Base-by-base conservation (phyloP, 1,140 invertebrate species). In the Phymastichus coffea region DNA sequence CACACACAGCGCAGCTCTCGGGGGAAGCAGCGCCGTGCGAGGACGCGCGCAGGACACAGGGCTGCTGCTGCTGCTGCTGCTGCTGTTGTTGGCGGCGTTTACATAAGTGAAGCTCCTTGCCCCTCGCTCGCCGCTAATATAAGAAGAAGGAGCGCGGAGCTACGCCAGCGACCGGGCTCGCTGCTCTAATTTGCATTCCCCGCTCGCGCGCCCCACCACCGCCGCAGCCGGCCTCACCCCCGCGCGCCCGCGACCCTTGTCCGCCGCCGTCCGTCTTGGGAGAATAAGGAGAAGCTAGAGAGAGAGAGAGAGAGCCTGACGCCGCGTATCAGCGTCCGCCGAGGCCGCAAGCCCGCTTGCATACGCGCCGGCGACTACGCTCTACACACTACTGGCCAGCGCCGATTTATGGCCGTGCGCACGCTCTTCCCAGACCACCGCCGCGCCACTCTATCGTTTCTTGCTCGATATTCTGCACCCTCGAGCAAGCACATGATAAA, bases 141-240 rank as follows among this genome's bases (percentile, higher is more conserved):
- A 68, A 33, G 28, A 33, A 20, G 41, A 4, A 44, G 28, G 6
- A 33, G 17, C 17, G 17, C 15, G 17, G 3, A 22, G 37, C 37
- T 14, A 15, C 10, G 28, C 6, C 28, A 30, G 28, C 28, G 15
- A 71, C 72, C 75, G 73, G 75, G 73, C 74, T n/a, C n/a, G 75
- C 76, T 77, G 28, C 40, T 80, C 74, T 79, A 80, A 79, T 79
- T 79, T 79, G 75, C 77, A 80, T 79, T 79, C 77, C 75, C 75
- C 77, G 77, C 70, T 70, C 67, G 67, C 67, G 67, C 70, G 66
- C 63, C 66, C 63, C 64, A 58, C 54, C 51, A 56, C 26, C 56
- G 1, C 55, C 14, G 8, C 51, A 3, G 22, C 48, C 23, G 30
- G 40, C 20, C 3, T 20, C 53, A 4, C 47, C 30, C 25, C 20